Evolutionary conservation across 92 coral and sea anemone species (phyloP).

Genomic region (Virgularia gustaviana): DNA sequence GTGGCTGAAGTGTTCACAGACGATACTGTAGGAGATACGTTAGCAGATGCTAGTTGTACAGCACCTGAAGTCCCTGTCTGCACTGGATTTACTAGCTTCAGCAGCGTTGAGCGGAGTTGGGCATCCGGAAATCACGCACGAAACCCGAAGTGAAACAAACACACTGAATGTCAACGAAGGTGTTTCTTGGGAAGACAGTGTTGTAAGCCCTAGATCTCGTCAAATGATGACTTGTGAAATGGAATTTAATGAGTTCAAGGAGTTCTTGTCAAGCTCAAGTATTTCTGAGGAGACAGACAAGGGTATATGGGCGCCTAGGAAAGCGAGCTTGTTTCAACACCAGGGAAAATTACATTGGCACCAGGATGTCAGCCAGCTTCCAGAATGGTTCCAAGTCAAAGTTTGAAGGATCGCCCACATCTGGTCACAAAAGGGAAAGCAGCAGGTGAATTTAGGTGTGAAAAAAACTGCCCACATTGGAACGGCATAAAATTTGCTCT

Average conservation of each 20-base stretch:
- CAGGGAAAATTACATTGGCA: conserved; percentile 38
- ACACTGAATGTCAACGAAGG: conserved; percentile 1
- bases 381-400: conserved; percentile 45
- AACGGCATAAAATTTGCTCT: conserved; percentile 41
- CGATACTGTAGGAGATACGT: background rate
- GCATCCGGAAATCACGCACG: background rate
- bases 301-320: conserved; percentile 45
- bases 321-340: conserved; percentile 21
- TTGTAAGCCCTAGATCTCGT: background rate
- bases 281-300: conserved; percentile 41
- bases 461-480: conserved; percentile 46
- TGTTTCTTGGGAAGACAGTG: background rate
- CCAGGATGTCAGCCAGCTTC: conserved; percentile 42
- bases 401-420: conserved; percentile 40
- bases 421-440: conserved; percentile 42
- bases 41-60: background rate
- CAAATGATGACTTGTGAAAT: background rate
- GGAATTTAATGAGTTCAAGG: conserved; percentile 21
- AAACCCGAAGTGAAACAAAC: background rate
- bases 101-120: background rate
- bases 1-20: background rate
- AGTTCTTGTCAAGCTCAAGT: conserved; percentile 9
- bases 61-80: background rate
- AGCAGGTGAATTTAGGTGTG: conserved; percentile 40
- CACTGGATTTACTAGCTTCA: conserved; percentile 9